Percentiles rank a stretch among this genome's conserved stretches.
phyloP scores from a whole-genome alignment of 2,797 vertebrate species.

The Rhincodon typus region DNA sequence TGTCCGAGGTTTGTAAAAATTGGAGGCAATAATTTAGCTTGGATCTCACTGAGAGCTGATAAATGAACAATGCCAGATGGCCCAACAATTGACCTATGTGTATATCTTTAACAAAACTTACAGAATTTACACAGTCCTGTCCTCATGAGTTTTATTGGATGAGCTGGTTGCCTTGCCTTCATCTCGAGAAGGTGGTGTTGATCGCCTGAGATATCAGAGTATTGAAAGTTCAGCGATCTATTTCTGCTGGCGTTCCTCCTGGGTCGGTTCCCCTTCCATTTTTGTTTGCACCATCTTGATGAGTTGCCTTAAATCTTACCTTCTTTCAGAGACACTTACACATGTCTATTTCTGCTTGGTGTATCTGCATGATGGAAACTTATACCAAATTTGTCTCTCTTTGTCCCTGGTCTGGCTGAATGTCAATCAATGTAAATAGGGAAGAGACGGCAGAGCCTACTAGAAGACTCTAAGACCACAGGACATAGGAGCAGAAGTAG shows the following conservation, averaged over 20 bases:
- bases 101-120: not conserved
- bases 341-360: not conserved
- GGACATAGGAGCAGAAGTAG: too few species aligned
- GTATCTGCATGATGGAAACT: not conserved
- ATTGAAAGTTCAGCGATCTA: not conserved
- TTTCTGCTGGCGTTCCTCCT: not conserved
- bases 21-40: not conserved
- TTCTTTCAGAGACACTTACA: not conserved
- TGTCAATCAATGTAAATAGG: not conserved
- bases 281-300: not conserved
- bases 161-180: not conserved
- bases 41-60: not conserved
- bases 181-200: not conserved
- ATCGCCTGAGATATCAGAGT: not conserved
- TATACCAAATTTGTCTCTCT: not conserved
- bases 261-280: not conserved
- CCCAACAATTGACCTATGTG: not conserved
- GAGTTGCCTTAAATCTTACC: not conserved
- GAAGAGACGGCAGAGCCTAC: not conserved
- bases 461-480: too few species aligned
- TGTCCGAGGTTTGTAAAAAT: not conserved
- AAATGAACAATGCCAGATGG: not conserved
- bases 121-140: not conserved
- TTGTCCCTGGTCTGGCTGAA: not conserved
- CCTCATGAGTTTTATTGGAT: not conserved